Evolutionary conservation across 2,797 vertebrate species (phyloP).

Genomic region (Poecilia picta): DNA sequence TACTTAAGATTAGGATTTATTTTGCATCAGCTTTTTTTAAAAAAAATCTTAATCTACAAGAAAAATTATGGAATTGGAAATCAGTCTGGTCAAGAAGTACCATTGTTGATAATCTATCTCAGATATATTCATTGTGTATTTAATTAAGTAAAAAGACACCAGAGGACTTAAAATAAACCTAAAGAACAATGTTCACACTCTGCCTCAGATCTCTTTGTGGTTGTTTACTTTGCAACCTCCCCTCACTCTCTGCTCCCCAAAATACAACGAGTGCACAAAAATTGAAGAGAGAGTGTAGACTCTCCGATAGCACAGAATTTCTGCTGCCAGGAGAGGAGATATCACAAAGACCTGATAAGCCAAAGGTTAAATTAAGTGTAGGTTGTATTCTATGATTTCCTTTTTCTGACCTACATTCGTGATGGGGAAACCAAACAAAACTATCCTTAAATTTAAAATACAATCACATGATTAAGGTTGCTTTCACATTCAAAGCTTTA

Average conservation of each 20-base stretch:
- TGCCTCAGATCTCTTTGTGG: neutral
- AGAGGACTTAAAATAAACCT: neutral
- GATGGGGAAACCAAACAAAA: neutral
- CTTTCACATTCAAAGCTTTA: neutral
- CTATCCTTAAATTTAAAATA: neutral
- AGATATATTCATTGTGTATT: neutral
- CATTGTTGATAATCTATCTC: neutral
- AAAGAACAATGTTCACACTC: neutral
- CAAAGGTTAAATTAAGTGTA: neutral
- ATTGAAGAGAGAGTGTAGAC: neutral
- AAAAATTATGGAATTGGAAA: neutral
- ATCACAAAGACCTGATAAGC: neutral
- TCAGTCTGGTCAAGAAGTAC: neutral
- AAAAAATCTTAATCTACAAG: neutral
- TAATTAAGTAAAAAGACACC: neutral
- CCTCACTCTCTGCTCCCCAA: no score
- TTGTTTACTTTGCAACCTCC: neutral
- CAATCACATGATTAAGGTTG: neutral
- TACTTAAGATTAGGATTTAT: neutral
- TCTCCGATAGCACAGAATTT: neutral
- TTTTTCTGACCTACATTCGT: neutral
- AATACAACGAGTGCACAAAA: neutral
- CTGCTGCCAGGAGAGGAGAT: neutral
- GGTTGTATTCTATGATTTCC: neutral
- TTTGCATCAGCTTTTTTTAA: neutral